These are phyloP conservation scores for Myxocyprinus asiaticus DNA, from an alignment of 2,113 vertebrate species.

Conservation along the genomic window DNA sequence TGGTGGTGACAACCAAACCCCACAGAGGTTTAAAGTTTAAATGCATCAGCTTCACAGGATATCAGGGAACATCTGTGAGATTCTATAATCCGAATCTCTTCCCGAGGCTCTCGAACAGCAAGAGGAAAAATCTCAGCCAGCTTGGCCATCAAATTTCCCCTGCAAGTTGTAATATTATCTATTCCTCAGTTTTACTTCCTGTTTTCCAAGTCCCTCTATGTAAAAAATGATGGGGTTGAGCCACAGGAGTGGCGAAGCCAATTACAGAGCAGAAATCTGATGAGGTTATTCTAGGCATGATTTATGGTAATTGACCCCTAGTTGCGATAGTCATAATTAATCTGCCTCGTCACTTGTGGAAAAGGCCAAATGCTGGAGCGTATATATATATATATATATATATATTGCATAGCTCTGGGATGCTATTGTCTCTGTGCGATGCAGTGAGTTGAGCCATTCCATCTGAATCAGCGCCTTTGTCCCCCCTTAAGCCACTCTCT, in stretches of 20 bases:
- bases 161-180: constrained; percentile 31
- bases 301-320: constrained; percentile 67
- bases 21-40: constrained; percentile 14
- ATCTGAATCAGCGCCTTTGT: constrained; percentile 59
- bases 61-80: constrained; percentile 10
- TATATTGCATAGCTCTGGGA: constrained; percentile 42
- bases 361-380: constrained; percentile 59
- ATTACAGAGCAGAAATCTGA: constrained; percentile 60
- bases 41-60: constrained; percentile 9
- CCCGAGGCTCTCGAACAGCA: not conserved
- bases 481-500: constrained; percentile 37
- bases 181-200: constrained; percentile 44
- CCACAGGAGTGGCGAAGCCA: constrained; percentile 62
- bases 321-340: constrained; percentile 63
- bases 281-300: constrained; percentile 63
- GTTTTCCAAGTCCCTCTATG: constrained; percentile 14
- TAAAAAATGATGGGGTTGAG: constrained; percentile 50
- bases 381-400: constrained; percentile 10
- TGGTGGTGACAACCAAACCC: constrained; percentile 14
- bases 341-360: constrained; percentile 56
- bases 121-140: not conserved
- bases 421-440: constrained; percentile 53
- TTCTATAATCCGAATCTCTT: constrained; percentile 22
- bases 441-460: constrained; percentile 36
- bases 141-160: not conserved